These are phyloP conservation scores for Scelioninae gen. 2 DNA, from an alignment of 2,888 invertebrate genomes.

Conservation along the genomic window DNA sequence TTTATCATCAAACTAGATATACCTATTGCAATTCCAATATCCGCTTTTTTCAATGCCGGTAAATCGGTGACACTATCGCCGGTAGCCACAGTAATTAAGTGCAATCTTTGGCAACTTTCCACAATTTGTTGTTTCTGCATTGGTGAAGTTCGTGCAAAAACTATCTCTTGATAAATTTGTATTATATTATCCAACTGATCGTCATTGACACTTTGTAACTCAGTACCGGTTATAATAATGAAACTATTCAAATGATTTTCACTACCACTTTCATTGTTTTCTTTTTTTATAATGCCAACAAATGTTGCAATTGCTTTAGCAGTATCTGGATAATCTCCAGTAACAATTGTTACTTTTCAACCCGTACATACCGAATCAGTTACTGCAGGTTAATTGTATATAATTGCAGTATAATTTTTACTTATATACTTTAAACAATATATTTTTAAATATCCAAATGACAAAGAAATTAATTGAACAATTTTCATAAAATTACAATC, in stretches of 20 bases:
- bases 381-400: slow-evolving; percentile 75
- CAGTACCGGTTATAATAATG: slow-evolving; percentile 78
- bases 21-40: slow-evolving; percentile 88
- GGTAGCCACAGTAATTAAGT: slow-evolving; percentile 87
- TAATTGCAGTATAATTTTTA: not conserved
- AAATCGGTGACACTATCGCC: slow-evolving; percentile 94
- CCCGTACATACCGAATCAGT: slow-evolving; percentile 81
- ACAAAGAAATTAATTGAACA: not conserved
- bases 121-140: slow-evolving; percentile 83
- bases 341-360: slow-evolving; percentile 86
- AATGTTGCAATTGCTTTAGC: slow-evolving; percentile 85
- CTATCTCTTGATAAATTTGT: slow-evolving; percentile 81
- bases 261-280: slow-evolving; percentile 74
- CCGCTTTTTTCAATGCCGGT: slow-evolving; percentile 88
- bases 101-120: slow-evolving; percentile 87
- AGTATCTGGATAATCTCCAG: slow-evolving; percentile 89
- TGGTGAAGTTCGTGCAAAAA: slow-evolving; percentile 84
- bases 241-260: slow-evolving; percentile 74
- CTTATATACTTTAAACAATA: no score
- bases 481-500: no score
- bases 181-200: slow-evolving; percentile 79
- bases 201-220: slow-evolving; percentile 78
- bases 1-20: slow-evolving; percentile 72
- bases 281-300: slow-evolving; percentile 80
- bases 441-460: no score